These are phyloP conservation scores for Siniperca chuatsi DNA, from an alignment of 2,113 vertebrate genomes.

Conservation along the genomic window DNA sequence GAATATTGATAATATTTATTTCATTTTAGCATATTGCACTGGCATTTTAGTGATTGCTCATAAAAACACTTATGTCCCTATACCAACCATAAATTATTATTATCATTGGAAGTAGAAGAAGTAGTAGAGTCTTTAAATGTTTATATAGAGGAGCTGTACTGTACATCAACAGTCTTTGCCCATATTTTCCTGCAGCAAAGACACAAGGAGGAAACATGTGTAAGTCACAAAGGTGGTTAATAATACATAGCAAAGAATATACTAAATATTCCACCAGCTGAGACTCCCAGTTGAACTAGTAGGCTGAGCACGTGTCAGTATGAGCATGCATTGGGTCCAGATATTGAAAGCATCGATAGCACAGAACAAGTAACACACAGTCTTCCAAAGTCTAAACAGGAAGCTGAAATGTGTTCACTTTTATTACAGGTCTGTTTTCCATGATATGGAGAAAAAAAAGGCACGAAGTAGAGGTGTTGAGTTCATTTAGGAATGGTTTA, in stretches of 20 bases:
- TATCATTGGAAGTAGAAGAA: not conserved
- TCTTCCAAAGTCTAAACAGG: not conserved
- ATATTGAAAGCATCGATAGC: not conserved
- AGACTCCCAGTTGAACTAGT: constrained; percentile 5
- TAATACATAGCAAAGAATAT: constrained; percentile 20
- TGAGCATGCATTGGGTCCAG: not conserved
- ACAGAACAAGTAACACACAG: constrained; percentile 10
- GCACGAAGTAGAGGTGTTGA: not conserved
- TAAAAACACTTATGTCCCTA: not conserved
- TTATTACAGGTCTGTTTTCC: constrained; percentile 3
- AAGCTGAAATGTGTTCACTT: constrained; percentile 6
- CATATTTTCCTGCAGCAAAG: not conserved
- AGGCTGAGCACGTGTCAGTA: not conserved
- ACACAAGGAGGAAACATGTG: constrained; percentile 8
- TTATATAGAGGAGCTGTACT: not conserved
- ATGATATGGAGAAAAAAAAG: not conserved
- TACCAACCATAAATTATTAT: not conserved
- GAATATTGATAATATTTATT: no score
- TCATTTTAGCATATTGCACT: no score
- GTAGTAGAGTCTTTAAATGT: not conserved
- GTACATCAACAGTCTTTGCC: not conserved
- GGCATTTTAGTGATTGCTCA: not conserved
- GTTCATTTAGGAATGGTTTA: constrained; percentile 29
- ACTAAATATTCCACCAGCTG: constrained; percentile 25
- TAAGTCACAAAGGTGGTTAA: constrained; percentile 4